Evolutionary conservation across 1,140 invertebrate species (phyloP).

Genomic region (Aphelenchoides avenae): DNA sequence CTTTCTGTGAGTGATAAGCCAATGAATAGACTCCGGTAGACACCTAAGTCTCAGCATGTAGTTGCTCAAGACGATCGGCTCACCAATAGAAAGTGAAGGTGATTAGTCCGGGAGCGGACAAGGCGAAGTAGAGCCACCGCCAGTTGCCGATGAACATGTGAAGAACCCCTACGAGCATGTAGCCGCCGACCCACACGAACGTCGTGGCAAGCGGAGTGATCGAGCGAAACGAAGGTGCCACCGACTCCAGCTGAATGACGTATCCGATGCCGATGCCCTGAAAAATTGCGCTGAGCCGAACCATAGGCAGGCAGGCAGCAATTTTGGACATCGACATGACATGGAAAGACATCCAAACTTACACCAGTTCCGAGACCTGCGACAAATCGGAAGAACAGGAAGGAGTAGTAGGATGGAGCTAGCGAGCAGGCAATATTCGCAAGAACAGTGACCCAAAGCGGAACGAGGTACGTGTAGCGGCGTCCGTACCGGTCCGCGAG

Average conservation of each 20-base stretch:
- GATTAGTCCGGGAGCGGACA: slow-evolving; percentile 31
- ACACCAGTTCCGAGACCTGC: slow-evolving; percentile 28
- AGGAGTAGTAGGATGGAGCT: slow-evolving; percentile 32
- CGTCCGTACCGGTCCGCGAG: slow-evolving; percentile 44
- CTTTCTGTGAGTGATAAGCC: slow-evolving; percentile 41
- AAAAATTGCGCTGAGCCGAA: slow-evolving; percentile 10
- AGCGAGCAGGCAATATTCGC: slow-evolving; percentile 45
- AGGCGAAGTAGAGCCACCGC: slow-evolving; percentile 33
- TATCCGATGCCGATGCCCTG: slow-evolving; percentile 32
- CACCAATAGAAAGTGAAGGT: slow-evolving; percentile 41
- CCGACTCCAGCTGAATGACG: slow-evolving; percentile 35
- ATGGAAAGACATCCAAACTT: slow-evolving; percentile 11
- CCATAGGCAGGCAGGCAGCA: too few species aligned
- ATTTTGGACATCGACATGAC: not conserved
- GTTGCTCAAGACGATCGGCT: slow-evolving; percentile 2
- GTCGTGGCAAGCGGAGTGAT: slow-evolving; percentile 31
- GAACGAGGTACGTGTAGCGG: slow-evolving; percentile 36
- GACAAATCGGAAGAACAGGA: slow-evolving; percentile 45
- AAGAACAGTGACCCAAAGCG: slow-evolving; percentile 40
- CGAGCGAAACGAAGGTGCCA: slow-evolving; percentile 40
- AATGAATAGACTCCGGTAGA: slow-evolving; percentile 42
- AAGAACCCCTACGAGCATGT: slow-evolving; percentile 40
- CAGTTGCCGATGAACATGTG: slow-evolving; percentile 40
- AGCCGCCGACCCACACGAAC: slow-evolving; percentile 41
- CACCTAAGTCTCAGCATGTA: slow-evolving; percentile 1